Evolutionary conservation across 2,888 invertebrate species (phyloP), one percentile per base, ranked within the genome.

Genomic region (Perdita meconis): DNA sequence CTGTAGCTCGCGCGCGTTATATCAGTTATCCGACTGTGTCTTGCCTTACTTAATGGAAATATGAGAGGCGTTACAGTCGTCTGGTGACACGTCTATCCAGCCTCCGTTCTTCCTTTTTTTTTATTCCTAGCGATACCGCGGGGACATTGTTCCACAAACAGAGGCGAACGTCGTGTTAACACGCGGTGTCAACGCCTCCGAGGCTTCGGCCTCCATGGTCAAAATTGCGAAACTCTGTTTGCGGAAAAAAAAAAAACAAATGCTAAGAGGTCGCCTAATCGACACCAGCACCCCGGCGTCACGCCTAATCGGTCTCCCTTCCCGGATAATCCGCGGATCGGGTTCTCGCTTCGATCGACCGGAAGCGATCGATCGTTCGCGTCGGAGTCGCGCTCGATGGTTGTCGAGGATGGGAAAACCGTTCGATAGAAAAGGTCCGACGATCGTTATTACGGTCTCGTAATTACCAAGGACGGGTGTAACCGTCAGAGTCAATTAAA

Each of bases 21-120:
- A 79, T 81, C 72, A 51, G 67, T 68, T 71, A 75, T 76, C 61
- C 78, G 64, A 19, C 44, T 72, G 67, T 77, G 55, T 79, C 80
- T 80, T 88, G 78, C 82, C 86, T 88, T 88, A 88, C 84, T 87
- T 89, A 89, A 90, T 89, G 88, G 85, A 89, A 89, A 89, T 89
- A 90, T 86, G 87, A 87, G 86, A 87, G 83, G 69, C 84, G 86
- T 86, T 85, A 87, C 81, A 82, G 83, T 87, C 75, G 81, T 83
- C 76, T 83, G 75, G 60, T 76, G 73, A 80, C 80, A 65, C 61
- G 55, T 73, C 66, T 70, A 69, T 77, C 55, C 26, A 42, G 53
- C 55, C 24, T 51, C 16, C 16, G 5, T 22, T 26, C 24, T 10
- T 42, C 30, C 50, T 30, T 50, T 56, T 69, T 51, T 78, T 76